A percentile compares a stretch with the other conserved stretches of the same genome.
These are phyloP conservation scores for Lottia gigantea DNA, from an alignment of 2,888 invertebrate genomes.

Conservation along the genomic window DNA sequence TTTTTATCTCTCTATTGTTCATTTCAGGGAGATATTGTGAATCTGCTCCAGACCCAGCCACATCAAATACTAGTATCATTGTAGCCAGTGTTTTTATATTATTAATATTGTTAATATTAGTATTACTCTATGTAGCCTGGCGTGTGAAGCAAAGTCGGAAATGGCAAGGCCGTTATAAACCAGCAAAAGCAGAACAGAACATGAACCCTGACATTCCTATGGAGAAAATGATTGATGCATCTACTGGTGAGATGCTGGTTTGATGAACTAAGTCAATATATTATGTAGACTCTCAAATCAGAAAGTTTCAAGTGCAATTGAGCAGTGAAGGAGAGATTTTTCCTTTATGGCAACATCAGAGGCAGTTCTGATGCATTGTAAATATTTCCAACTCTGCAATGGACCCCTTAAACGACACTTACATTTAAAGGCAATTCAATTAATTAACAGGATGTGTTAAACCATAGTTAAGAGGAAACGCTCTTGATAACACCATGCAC, in stretches of 20 bases:
- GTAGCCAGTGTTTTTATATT: slow-evolving; percentile 40
- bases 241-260: slow-evolving; percentile 39
- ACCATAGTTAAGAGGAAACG: too few relatives aligned
- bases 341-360: too few relatives aligned
- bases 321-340: too few relatives aligned
- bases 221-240: slow-evolving; percentile 40
- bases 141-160: slow-evolving; percentile 41
- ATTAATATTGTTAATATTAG: slow-evolving; percentile 34
- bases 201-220: slow-evolving; percentile 39
- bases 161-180: slow-evolving; percentile 51
- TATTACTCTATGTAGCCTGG: slow-evolving; percentile 38
- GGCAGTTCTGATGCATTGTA: too few relatives aligned
- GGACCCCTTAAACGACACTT: too few relatives aligned
- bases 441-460: too few relatives aligned
- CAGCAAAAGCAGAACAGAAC: slow-evolving; percentile 45
- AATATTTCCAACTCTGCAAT: too few relatives aligned
- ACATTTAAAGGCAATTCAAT: too few relatives aligned
- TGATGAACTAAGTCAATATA: slow-evolving; percentile 5
- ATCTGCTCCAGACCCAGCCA: slow-evolving; percentile 6
- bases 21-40: slow-evolving; percentile 37
- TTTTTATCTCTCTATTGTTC: neutral
- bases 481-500: too few relatives aligned
- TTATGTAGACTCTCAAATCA: too few relatives aligned
- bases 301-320: too few relatives aligned
- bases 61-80: slow-evolving; percentile 26